Evolutionary conservation across 2,888 invertebrate genomes (phyloP).

Genomic region (Electrophaes corylata): DNA sequence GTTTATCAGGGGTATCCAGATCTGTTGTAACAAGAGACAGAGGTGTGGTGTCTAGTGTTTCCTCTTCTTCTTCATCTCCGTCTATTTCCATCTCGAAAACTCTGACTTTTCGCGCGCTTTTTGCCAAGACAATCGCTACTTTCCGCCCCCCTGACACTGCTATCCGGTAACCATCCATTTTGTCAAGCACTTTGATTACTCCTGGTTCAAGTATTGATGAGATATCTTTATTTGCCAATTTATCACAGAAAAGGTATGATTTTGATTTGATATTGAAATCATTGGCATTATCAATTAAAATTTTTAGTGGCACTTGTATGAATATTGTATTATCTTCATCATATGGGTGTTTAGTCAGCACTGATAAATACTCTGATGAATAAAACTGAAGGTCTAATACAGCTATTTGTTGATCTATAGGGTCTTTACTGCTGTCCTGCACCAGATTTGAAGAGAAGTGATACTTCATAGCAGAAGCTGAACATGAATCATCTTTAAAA

Average conservation of each 20-base stretch:
- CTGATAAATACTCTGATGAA: constrained; percentile 88
- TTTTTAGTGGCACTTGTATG: constrained; percentile 75
- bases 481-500: constrained; percentile 66
- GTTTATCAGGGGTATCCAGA: constrained; percentile 56
- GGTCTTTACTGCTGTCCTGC: constrained; percentile 53
- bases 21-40: constrained; percentile 64
- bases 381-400: constrained; percentile 91
- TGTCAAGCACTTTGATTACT: constrained; percentile 86
- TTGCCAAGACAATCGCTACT: constrained; percentile 93
- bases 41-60: constrained; percentile 75
- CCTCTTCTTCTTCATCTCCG: constrained; percentile 94
- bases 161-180: constrained; percentile 87
- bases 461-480: constrained; percentile 80
- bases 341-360: constrained; percentile 85
- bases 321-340: constrained; percentile 73
- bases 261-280: constrained; percentile 70
- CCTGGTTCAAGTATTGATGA: constrained; percentile 80
- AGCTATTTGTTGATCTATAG: constrained; percentile 63
- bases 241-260: constrained; percentile 70
- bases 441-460: constrained; percentile 77
- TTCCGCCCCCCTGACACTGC: constrained; percentile 93
- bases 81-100: constrained; percentile 97
- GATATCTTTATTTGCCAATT: constrained; percentile 79
- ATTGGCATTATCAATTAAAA: constrained; percentile 72
- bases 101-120: constrained; percentile 91